Base-by-base conservation (phyloP, 2,888 invertebrate genomes). In the Celastrina argiolus region DNA sequence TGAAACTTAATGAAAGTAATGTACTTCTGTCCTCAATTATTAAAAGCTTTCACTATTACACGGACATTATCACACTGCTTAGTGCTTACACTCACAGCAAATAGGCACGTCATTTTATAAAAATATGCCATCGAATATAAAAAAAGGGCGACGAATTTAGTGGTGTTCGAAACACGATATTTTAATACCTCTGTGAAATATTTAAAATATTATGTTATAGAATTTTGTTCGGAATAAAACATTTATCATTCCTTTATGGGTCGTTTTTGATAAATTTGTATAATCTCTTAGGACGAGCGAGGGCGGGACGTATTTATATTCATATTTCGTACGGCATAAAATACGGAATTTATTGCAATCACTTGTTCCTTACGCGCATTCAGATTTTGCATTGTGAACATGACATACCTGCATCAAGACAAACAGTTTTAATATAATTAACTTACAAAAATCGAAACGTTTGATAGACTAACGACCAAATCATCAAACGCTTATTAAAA, bases 401-500 rank as follows among this genome's bases (percentile, higher is more conserved):
- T 39, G 39, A 61, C 61, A 61, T 39, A 61, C 61, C 39, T 61
- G 28, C 28, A 58, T 58, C 31, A 58, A 58, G 58, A 31, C 58
- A 31, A 28, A 16, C 31, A 59, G 16, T 36, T 59, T 36, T 34
- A 16, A 16, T 59, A 59, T 16, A 59, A 4, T 51, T 2, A 51
- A 51, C 22, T 36, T 36, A 0, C 12, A 51, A 22, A 22, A n/a
- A 41, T 22, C 51, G 51, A 51, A 51, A 51, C 51, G 51, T 26
- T 51, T 12, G 22, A 51, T 51, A 26, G 22, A 51, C 4, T 26
- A 10, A 14, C 22, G 51, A 22, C 22, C 22, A 10, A 51, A 51
- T 22, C 5, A 1, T 51, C 22, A 51, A 22, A 51, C 12, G 12
- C 51, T 22, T 22, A 18, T 22, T 51, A 51, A 26, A 3, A 10